Base-by-base conservation (phyloP, 1,140 invertebrate species). In the Drosophila hydei region DNA sequence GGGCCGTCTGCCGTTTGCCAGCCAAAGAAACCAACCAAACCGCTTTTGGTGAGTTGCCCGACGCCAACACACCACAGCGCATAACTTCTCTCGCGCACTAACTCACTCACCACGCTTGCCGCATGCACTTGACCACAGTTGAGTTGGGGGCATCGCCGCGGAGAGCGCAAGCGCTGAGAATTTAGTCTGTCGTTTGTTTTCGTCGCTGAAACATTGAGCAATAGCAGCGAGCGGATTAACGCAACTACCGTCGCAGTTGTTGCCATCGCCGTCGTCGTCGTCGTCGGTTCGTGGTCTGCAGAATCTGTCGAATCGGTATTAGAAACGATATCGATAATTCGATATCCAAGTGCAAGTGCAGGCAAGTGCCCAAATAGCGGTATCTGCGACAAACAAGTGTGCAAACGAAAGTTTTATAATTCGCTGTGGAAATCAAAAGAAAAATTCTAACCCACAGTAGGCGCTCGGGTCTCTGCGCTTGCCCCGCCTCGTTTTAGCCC, bases 141-240 rank as follows among this genome's bases (percentile, higher is more conserved):
- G 72, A 75, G 72, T 59, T 54, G 18, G 18, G 14, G 23, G 18
- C 23, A 45, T 25, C 43, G 43, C 43, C 14, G 43, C 5, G 52
- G 51, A 60, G 70, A 62, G 64, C 30, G 60, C 56, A 54, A 18
- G 42, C 47, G 50, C 48, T 45, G 30, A 21, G 61, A 33, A 77
- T 70, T 88, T 55, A 88, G 83, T 88, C 72, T 78, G 42, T 88
- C 83, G 83, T 88, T 79, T 81, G 77, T 77, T 87, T 87, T 85
- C 81, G 58, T 88, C 83, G 81, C 78, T 62, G 83, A 56, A 77
- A 72, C 83, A 78, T 88, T 87, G 63, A 75, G 75, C 21, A 60
- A 54, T 65, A 52, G 60, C 19, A 77, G 56, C 62, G 81, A 69
- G 74, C 81, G 81, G 64, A 81, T 71, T 63, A 75, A 68, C 79